These are phyloP conservation scores for Ditylenchus weischeri DNA, from an alignment of 2,888 invertebrate genomes.

Conservation along the genomic window DNA sequence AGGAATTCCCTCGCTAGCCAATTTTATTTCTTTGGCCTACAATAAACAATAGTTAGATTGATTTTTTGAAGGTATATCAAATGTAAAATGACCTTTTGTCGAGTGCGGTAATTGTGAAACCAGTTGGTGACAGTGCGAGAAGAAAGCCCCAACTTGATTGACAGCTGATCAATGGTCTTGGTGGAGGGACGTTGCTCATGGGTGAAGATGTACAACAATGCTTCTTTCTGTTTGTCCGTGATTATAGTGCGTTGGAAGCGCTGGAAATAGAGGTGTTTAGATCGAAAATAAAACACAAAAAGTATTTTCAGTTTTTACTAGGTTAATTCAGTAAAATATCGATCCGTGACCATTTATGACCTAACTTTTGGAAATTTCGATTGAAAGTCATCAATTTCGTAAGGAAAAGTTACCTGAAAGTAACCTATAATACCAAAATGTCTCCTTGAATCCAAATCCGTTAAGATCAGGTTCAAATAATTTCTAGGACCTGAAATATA, in stretches of 20 bases:
- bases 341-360: no score
- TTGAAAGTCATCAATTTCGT: no score
- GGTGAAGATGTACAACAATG: constrained; percentile 81
- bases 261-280: constrained; percentile 16
- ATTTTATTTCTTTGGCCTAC: constrained; percentile 24
- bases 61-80: not conserved
- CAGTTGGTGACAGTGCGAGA: constrained; percentile 96
- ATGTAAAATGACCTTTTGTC: constrained; percentile 69
- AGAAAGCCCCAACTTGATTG: constrained; percentile 82
- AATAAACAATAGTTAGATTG: not conserved
- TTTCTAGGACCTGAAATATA: no score
- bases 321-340: no score
- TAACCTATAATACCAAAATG: no score
- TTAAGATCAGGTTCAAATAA: no score
- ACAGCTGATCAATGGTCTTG: constrained; percentile 89
- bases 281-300: no score
- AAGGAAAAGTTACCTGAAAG: no score
- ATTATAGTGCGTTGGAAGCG: constrained; percentile 80
- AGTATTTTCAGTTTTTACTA: no score
- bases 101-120: constrained; percentile 99
- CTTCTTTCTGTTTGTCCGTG: constrained; percentile 96
- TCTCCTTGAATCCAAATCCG: no score
- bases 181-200: constrained; percentile 95
- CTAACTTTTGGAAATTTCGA: no score
- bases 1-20: constrained; percentile 13